phyloP scores from a whole-genome alignment of 1,140 invertebrate genomes.

The Cyphomyrmex costatus region DNA sequence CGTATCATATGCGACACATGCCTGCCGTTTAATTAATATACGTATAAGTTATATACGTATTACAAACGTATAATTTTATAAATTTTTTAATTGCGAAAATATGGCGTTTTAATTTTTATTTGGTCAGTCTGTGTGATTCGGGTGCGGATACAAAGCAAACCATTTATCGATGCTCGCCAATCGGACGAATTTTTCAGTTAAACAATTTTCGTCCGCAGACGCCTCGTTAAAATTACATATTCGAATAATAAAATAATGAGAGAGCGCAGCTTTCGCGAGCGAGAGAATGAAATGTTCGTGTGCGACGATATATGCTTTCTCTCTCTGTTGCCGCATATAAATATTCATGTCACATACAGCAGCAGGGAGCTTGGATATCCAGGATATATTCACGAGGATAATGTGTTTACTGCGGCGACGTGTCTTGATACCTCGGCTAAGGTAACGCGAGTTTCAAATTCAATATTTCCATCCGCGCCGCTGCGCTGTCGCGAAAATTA shows the following conservation, averaged over 20 bases:
- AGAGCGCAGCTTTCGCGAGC: slow-evolving; percentile 42
- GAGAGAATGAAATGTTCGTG: slow-evolving; percentile 49
- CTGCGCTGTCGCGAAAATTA: slow-evolving; percentile 30
- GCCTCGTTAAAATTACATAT: slow-evolving; percentile 54
- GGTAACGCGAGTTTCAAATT: slow-evolving; percentile 53
- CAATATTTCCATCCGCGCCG: slow-evolving; percentile 37
- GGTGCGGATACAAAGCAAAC: slow-evolving; percentile 4
- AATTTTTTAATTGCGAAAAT: slow-evolving; percentile 23
- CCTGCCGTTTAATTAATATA: slow-evolving; percentile 9
- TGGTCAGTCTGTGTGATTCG: neutral
- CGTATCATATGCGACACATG: neutral
- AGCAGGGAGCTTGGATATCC: slow-evolving; percentile 71
- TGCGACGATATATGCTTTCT: slow-evolving; percentile 26
- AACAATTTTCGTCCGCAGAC: slow-evolving; percentile 51
- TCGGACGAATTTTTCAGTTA: slow-evolving; percentile 37
- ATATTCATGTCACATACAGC: slow-evolving; percentile 82
- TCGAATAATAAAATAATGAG: slow-evolving; percentile 45
- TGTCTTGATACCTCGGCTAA: slow-evolving; percentile 68
- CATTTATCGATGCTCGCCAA: slow-evolving; percentile 50
- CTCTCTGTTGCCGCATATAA: slow-evolving; percentile 73
- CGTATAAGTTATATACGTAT: neutral
- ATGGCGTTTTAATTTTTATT: slow-evolving; percentile 21
- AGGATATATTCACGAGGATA: slow-evolving; percentile 78
- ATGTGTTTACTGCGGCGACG: slow-evolving; percentile 77
- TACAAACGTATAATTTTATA: neutral